These are phyloP conservation scores for Cacoxenus indagator DNA, from an alignment of 2,888 invertebrate genomes.

Conservation along the genomic window DNA sequence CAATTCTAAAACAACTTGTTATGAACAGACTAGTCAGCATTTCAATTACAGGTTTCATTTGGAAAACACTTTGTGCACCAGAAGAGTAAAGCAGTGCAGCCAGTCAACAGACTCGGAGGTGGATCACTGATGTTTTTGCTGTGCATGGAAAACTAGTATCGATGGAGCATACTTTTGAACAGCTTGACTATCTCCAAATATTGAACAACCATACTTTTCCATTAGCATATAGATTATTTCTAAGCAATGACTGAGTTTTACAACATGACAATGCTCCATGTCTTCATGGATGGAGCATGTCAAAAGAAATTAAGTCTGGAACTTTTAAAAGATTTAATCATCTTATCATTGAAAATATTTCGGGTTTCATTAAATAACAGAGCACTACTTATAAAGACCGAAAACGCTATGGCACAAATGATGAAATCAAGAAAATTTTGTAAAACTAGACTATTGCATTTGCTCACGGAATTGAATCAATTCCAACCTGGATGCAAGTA, in stretches of 20 bases:
- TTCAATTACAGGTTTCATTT: background rate
- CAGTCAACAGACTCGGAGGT: background rate
- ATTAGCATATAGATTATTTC: background rate
- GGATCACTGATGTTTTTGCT: background rate
- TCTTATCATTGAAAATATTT: no score
- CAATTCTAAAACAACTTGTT: background rate
- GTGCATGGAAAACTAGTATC: background rate
- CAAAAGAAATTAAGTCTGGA: no score
- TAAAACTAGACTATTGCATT: conserved; percentile 18
- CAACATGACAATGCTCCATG: background rate
- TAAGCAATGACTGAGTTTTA: background rate
- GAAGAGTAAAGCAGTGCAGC: background rate
- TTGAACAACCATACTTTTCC: background rate
- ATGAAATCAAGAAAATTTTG: conserved; percentile 27
- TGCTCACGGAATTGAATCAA: conserved; percentile 23
- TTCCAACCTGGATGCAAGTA: no score
- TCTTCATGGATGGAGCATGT: background rate
- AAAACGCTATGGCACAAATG: conserved; percentile 10
- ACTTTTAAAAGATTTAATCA: no score
- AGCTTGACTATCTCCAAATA: background rate
- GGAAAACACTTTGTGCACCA: background rate
- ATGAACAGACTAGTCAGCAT: background rate
- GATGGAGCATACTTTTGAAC: background rate
- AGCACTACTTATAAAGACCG: no score
- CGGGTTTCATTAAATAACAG: no score